Base-by-base conservation (phyloP, 2,797 vertebrate species). In the Sphaeramia orbicularis region DNA sequence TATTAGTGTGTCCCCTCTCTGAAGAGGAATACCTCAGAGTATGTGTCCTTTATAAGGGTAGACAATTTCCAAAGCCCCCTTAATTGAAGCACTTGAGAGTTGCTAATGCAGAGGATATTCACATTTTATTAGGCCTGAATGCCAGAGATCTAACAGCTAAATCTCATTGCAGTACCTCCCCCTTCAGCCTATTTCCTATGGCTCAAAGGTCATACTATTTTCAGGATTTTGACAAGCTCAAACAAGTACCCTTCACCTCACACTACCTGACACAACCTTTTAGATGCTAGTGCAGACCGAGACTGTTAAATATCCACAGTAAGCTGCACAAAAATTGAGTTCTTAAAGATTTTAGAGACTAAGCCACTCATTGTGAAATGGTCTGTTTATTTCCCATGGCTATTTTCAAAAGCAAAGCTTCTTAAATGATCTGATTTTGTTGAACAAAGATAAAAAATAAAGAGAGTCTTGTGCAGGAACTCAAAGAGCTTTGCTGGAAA, bases 21-120 rank as follows among this genome's bases (percentile, higher is more conserved):
- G 44, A 48, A 60, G 40, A 50, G 14, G 18, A 59, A 36, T 21
- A 47, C 79, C 71, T 73, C 44, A 45, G 55, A 80, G 69, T 68
- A 47, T 45, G 64, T 81, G 66, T 83, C 74, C 73, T 86, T 81
- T 63, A 52, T 61, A 44, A 67, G 64, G 71, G 59, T 32, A 53
- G 77, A 75, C 63, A 64, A 59, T 83, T 74, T 65, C 45, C 52
- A 37, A 32, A 66, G 65, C 64, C 63, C 51, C 69, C 50, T 75
- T 86, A 78, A 78, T 78, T 65, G 62, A 42, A 48, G 63, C 32
- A 7, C 74, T 60, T 50, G 30, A 38, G 62, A 82, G 75, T 42
- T 50, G 48, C 74, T 80, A 58, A 83, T 64, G 67, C 75, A 80
- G 64, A 71, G 67, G 67, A 76, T 81, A 66, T 85, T 85, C 83